Percentiles rank a stretch among this genome's conserved stretches.
Evolutionary conservation across 2,888 invertebrate genomes (phyloP).

Genomic region (Strigamia maritima): DNA sequence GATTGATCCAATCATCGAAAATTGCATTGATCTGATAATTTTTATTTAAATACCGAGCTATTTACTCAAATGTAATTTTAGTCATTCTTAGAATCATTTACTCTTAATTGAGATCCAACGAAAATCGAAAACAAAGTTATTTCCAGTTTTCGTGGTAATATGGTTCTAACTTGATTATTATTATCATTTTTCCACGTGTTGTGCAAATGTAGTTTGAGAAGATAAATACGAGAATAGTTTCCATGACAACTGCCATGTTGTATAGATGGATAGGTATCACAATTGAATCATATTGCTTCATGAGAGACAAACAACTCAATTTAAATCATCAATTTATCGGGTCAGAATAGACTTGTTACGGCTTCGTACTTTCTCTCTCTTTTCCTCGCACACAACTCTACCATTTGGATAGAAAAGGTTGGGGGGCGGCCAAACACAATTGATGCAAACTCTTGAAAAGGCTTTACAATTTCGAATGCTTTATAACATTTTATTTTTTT

Average conservation of each 20-base stretch:
- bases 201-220: background rate
- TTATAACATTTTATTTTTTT: too few species aligned
- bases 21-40: background rate
- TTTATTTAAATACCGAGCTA: background rate
- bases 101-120: background rate
- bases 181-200: background rate
- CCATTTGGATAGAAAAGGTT: too few species aligned
- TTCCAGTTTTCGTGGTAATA: background rate
- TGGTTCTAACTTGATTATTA: background rate
- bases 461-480: too few species aligned
- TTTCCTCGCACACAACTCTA: background rate
- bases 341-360: conserved; percentile 27
- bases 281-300: background rate
- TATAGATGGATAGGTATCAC: background rate
- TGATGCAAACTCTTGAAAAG: background rate
- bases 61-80: background rate
- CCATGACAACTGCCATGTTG: background rate
- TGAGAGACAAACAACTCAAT: conserved; percentile 21
- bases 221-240: background rate
- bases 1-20: background rate
- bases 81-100: background rate
- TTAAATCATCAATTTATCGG: background rate
- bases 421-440: background rate
- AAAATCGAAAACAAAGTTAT: too few species aligned
- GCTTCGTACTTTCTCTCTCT: background rate